Evolutionary conservation across 2,797 vertebrate species (phyloP), one percentile per base, ranked within the genome.

Genomic region (Neoniphon sammara): DNA sequence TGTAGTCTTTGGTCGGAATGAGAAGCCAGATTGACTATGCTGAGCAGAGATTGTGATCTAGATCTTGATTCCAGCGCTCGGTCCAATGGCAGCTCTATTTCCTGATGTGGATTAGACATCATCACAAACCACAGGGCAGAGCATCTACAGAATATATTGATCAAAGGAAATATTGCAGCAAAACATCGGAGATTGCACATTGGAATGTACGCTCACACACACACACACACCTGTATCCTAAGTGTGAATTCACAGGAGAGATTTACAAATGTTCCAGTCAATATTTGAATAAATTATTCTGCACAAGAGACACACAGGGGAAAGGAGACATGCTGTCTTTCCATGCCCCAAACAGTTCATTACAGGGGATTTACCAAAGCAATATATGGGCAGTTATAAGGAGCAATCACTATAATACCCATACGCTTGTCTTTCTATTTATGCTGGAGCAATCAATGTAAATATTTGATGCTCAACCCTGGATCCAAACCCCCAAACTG

Each of bases 321-420:
- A 4, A 4, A 44, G 52, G 30, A 18, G 25, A 27, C 46, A 31
- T 7, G 12, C 23, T 11, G 6, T 47, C 21, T 52, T 50, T 50
- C 49, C 54, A 6, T 53, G 70, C 50, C 46, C 53, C 15, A 42
- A 66, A 44, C 60, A 50, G 18, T 47, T 27, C 25, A 27, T 27
- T 4, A 27, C 25, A 27, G 25, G 25, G 39, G 66, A 72, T 34
- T 64, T 65, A 57, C 58, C 36, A 71, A 56, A 31, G 23, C 68
- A 75, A 63, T 60, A 42, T 42, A 46, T 61, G 34, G 39, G 31
- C n/a, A 42, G 27, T 18, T 9, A 14, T 5, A 8, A 27, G 30
- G 20, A 25, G 10, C 1, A 20, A 36, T 58, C 56, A 9, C 15
- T 27, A 14, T 5, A 25, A 30, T 7, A 15, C 25, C 25, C 53